These are phyloP conservation scores for Tethya wilhelma DNA, from an alignment of 37 sponge, comb jelly and placozoan species.

Conservation along the genomic window DNA sequence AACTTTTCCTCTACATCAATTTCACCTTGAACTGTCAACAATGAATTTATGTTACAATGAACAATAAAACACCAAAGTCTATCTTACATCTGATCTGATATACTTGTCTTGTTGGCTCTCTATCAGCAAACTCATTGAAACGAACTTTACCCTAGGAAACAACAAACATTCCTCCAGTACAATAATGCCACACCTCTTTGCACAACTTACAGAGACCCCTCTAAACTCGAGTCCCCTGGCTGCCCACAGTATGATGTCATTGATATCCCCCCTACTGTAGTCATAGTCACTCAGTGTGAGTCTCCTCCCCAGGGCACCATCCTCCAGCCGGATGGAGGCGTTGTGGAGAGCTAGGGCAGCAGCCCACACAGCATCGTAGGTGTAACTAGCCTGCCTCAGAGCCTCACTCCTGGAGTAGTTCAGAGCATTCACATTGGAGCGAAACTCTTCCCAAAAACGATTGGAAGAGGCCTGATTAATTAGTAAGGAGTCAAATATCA, in stretches of 20 bases:
- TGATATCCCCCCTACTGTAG: conserved; percentile 18
- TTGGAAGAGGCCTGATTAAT: conserved; percentile 10
- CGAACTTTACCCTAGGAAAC: conserved; percentile 37
- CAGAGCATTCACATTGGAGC: conserved; percentile 5
- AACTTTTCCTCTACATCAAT: background rate
- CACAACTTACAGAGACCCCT: conserved; percentile 60
- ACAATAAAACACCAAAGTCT: background rate
- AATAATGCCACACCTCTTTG: background rate
- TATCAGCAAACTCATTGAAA: conserved; percentile 49
- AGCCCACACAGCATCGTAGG: conserved; percentile 62
- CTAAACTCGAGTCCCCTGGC: conserved; percentile 6
- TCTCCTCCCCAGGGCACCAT: background rate
- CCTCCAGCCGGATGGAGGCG: background rate
- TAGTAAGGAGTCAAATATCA: too few relatives aligned
- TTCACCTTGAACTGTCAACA: background rate
- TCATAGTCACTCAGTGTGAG: conserved; percentile 4
- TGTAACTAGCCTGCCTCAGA: conserved; percentile 24
- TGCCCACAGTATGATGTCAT: conserved; percentile 9
- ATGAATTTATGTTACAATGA: background rate
- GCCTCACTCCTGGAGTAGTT: conserved; percentile 32
- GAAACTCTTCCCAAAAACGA: conserved; percentile 35
- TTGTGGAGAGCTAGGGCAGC: conserved; percentile 51
- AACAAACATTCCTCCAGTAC: background rate
- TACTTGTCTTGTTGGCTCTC: conserved; percentile 23
- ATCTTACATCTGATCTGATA: conserved; percentile 47